Evolutionary conservation across 1,140 invertebrate genomes (phyloP), one percentile per base, ranked within the genome.

Genomic region (Trachelipus rathkii): DNA sequence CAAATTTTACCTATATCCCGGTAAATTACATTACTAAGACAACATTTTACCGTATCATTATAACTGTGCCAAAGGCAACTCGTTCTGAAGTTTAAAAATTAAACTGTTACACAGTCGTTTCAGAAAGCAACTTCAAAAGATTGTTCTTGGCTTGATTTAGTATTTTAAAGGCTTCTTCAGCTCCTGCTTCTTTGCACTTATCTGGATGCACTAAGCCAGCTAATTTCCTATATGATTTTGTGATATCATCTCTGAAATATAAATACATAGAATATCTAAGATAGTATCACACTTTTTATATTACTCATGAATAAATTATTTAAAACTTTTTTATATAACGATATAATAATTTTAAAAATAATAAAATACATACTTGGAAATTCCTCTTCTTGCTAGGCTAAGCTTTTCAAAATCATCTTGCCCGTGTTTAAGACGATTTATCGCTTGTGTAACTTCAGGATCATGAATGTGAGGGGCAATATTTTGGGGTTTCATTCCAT

Each of bases 131-230:
- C 23, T 75, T 78, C 15, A 81, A 76, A 15, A 79, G 76, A 45
- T 79, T 79, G 21, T 74, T 75, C 44, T 77, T 73, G 19, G 79
- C 81, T 33, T 79, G 77, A 60, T 77, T 79, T 9, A 87, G 81
- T 2, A 85, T 81, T 81, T 87, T 87, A 81, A 87, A 87, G 4
- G 87, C 87, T 60, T 87, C 87, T 78, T 86, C 86, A 78, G 85
- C 86, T 8, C 86, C 86, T 1, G 86, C 86, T 7, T 85, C 85
- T 11, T 85, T 83, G 77, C 84, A 87, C 80, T 87, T 87, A 82
- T 87, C 87, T 4, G 87, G 87, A 79, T 87, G 87, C 15, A 87
- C 82, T 13, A 87, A 79, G 0, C 86, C 84, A 10, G 87, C 86
- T 53, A 87, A 82, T 44, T 83, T 82, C 33, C 86, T 82, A 81